Evolutionary conservation across 2,797 vertebrate species (phyloP).

Genomic region (Pempheris klunzingeri): DNA sequence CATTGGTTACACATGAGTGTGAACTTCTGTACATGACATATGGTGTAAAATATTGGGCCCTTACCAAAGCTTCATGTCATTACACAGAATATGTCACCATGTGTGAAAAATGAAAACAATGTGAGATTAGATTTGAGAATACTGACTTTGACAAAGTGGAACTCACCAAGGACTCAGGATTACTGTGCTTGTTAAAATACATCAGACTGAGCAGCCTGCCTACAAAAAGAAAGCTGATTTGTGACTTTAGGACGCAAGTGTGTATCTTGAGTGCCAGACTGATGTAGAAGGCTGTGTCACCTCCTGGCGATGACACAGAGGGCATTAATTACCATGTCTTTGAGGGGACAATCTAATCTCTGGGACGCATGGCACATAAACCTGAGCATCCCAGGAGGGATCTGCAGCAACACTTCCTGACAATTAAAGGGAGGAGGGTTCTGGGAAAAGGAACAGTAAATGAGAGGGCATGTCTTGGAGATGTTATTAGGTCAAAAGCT

Average conservation of each 20-base stretch:
- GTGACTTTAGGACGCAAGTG: constrained; percentile 58
- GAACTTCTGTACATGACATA: neutral
- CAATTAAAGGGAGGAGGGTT: constrained; percentile 38
- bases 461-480: neutral
- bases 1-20: no score
- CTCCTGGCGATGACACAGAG: constrained; percentile 63
- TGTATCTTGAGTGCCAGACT: constrained; percentile 64
- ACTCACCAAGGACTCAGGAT: constrained; percentile 16
- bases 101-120: neutral
- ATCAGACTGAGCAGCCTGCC: constrained; percentile 39
- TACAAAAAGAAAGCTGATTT: constrained; percentile 51
- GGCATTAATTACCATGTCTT: constrained; percentile 73
- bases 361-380: constrained; percentile 66
- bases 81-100: neutral
- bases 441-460: constrained; percentile 7
- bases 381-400: constrained; percentile 36
- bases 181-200: constrained; percentile 43
- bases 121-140: neutral
- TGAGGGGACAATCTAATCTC: constrained; percentile 75
- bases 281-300: constrained; percentile 44
- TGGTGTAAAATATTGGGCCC: neutral
- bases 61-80: neutral
- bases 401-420: constrained; percentile 31
- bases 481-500: constrained; percentile 7
- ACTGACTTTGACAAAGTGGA: neutral